A percentile compares a stretch with the other conserved stretches of the same genome.
Evolutionary conservation across 2,888 invertebrate species (phyloP).

Genomic region (Pyrrhia umbra): DNA sequence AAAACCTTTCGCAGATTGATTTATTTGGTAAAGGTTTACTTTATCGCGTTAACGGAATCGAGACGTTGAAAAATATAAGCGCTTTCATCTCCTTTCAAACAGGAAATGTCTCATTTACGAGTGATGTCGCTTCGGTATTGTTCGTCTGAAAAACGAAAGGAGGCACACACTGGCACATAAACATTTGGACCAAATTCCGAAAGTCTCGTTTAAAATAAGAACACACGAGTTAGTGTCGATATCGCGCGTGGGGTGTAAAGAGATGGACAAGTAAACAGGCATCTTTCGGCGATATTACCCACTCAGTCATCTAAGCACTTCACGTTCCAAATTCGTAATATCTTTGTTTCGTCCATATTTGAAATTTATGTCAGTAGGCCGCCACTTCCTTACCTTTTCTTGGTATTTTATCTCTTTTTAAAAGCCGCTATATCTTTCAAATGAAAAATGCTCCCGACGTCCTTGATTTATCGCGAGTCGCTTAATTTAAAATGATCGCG

Average conservation of each 20-base stretch:
- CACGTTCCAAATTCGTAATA: constrained; percentile 68
- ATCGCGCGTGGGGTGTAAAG: constrained; percentile 12
- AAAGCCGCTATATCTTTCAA: constrained; percentile 57
- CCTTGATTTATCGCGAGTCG: constrained; percentile 76
- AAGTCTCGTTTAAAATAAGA: constrained; percentile 38
- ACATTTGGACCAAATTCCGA: constrained; percentile 36
- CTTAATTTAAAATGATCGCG: constrained; percentile 63
- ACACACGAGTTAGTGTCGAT: constrained; percentile 21
- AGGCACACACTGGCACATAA: constrained; percentile 39
- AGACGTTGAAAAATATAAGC: constrained; percentile 73
- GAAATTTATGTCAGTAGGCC: constrained; percentile 70
- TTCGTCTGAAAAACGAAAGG: constrained; percentile 45
- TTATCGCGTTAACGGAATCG: constrained; percentile 43
- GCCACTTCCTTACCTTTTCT: constrained; percentile 57
- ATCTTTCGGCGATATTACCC: constrained; percentile 19
- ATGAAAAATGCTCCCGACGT: constrained; percentile 70
- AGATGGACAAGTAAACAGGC: constrained; percentile 38
- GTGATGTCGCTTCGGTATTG: constrained; percentile 62
- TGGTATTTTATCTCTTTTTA: constrained; percentile 59
- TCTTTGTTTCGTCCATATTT: constrained; percentile 72
- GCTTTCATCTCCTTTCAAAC: constrained; percentile 77
- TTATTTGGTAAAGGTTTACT: constrained; percentile 27
- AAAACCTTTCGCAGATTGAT: constrained; percentile 11
- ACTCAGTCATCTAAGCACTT: constrained; percentile 48
- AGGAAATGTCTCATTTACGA: constrained; percentile 80